phyloP scores from a whole-genome alignment of 2,888 invertebrate genomes.

The Parochlus steinenii region DNA sequence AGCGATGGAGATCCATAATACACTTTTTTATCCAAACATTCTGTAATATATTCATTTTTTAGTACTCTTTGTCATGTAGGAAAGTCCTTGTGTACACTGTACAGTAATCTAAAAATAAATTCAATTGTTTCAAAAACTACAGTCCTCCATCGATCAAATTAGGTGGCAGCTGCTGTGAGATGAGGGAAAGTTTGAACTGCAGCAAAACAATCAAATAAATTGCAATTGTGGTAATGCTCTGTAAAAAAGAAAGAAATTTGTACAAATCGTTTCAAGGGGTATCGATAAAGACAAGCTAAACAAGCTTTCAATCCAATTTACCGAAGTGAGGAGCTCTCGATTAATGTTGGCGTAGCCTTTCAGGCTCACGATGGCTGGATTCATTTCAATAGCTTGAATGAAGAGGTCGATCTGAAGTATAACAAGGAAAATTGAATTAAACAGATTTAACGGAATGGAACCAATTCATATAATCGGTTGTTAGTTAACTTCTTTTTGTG shows the following conservation, averaged over 20 bases:
- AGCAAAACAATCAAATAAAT: conserved; percentile 47
- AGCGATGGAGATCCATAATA: too few species aligned
- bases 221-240: conserved; percentile 46
- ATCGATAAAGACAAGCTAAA: too few species aligned
- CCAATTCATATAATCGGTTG: neutral
- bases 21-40: too few species aligned
- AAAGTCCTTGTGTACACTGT: too few species aligned
- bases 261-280: neutral
- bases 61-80: too few species aligned
- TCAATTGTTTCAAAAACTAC: too few species aligned
- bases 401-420: conserved; percentile 44
- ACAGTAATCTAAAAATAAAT: too few species aligned
- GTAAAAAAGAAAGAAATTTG: conserved; percentile 20
- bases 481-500: conserved; percentile 38
- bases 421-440: conserved; percentile 13
- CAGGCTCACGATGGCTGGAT: conserved; percentile 49
- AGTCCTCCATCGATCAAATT: too few species aligned
- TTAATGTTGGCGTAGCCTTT: conserved; percentile 49
- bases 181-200: conserved; percentile 45
- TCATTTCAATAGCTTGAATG: conserved; percentile 50
- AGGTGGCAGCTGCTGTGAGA: conserved; percentile 12
- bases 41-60: too few species aligned
- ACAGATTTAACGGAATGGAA: neutral
- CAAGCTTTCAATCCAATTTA: conserved; percentile 22
- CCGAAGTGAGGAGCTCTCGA: conserved; percentile 44